Base-by-base conservation (phyloP, 2,888 invertebrate species). In the Zootermopsis nevadensis region DNA sequence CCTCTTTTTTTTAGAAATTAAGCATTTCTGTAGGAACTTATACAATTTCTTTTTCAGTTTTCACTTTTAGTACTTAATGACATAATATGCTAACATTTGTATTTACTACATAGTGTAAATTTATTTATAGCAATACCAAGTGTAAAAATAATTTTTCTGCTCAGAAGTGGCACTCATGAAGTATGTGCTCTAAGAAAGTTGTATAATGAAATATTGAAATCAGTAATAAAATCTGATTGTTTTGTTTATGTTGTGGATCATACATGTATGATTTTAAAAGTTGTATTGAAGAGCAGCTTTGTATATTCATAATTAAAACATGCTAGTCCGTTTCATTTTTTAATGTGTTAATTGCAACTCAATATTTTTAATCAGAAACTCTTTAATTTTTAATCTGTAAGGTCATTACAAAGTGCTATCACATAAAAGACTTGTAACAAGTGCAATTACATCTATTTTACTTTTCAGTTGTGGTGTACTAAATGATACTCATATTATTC, bases 251-350 rank as follows among this genome's bases (percentile, higher is more conserved):
- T 69, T 69, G 69, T 33, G 31, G 33, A 27, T 33, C 69, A 33
- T 69, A 33, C 12, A 60, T 6, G n/a, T 60, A 60, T 60, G n/a
- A 60, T 60, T 33, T 69, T 69, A 69, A n/a, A 69, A 19, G 69
- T 69, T 69, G 31, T 69, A 33, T 69, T 69, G 30, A 69, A 69
- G 31, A 30, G 69, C 69, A 69, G 69, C 69, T 69, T n/a, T 69
- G 69, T 69, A 69, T 69, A 69, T 69, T 69, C 31, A 31, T 33
- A 33, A 69, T 27, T 69, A 31, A 60, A 66, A 33, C 33, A 69
- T 69, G 69, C 69, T 69, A 69, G 69, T 69, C 69, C 69, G 33
- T 6, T 69, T 69, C 22, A 15, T 4, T 69, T 69, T 69, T 30
- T 31, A 15, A 4, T 69, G 22, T 22, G 6, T 60, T 60, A 10